Evolutionary conservation across 2,113 vertebrate genomes (phyloP), one percentile per base, ranked within the genome.

Genomic region (Menidia beryllina): DNA sequence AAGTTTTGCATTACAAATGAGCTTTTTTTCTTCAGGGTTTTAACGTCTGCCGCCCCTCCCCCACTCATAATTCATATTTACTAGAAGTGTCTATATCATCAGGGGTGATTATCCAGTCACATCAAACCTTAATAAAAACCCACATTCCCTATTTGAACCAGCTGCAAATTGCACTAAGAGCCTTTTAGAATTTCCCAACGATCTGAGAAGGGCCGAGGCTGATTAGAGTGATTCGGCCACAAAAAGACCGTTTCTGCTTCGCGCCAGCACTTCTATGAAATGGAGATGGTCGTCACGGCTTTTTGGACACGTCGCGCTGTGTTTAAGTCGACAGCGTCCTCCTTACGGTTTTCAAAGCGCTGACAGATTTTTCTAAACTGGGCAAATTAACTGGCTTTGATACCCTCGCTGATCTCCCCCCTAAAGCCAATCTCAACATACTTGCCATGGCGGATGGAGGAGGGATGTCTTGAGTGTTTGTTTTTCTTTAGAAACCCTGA

Each of bases 311-410:
- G 58, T 84, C 85, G 77, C 66, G 64, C 69, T 45, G 25, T 21
- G 34, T 84, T 92, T 88, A 92, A 90, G 84, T 86, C 78, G 81
- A 84, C 78, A 67, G 69, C 39, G 55, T 75, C 63, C 65, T 71
- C 55, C 51, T 61, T 52, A 43, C 59, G 77, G 34, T 64, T 75
- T 79, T 81, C 51, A 75, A 75, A 74, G 67, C 53, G 43, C 83
- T 86, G 85, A 85, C 87, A 90, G 62, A 69, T 79, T 77, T 48
- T 45, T 65, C 70, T 64, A 34, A 77, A 83, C 69, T 4, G 70
- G 69, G 72, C 50, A 91, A 91, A 92, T 91, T 85, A 91, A 82
- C 81, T 51, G 30, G 63, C 90, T 91, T 88, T 91, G 88, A 91
- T 82, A 72, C 60, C n/a, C 50, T 62, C 72, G 79, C 75, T 86